Conservation (phyloP, 2,113 vertebrate genomes). For the Chionis minor region DNA sequence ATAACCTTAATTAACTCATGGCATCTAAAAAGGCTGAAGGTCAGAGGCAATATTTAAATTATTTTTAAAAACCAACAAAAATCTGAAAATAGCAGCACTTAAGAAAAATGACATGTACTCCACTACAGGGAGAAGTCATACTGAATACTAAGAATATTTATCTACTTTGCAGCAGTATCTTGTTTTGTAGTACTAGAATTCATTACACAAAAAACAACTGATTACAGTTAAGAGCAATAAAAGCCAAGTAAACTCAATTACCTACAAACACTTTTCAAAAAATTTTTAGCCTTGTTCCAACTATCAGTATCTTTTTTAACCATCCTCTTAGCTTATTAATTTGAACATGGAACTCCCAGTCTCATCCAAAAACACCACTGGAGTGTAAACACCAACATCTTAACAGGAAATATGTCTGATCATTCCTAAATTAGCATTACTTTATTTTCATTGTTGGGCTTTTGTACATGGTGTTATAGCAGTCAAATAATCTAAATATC, state of each 20-base stretch:
- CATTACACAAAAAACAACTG: neutral
- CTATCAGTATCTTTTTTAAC: neutral
- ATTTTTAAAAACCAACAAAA: no score
- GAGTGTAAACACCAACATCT: neutral
- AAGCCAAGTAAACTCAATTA: constrained; percentile 19
- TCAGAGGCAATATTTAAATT: neutral
- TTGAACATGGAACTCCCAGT: neutral
- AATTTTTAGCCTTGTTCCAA: neutral
- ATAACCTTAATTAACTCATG: neutral
- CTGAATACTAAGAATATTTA: neutral
- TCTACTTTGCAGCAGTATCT: neutral
- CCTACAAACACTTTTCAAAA: neutral
- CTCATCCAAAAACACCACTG: neutral
- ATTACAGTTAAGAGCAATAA: neutral
- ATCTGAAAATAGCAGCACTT: neutral
- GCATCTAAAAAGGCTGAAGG: neutral
- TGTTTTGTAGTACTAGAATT: neutral
- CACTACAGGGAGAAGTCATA: neutral
- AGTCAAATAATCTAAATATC: neutral
- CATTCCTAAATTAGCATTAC: neutral
- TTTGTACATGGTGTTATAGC: neutral
- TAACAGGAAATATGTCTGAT: neutral
- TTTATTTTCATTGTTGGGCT: neutral
- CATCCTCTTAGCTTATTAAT: neutral
- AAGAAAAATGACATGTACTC: neutral